Conservation (phyloP, 2,797 vertebrate species). For the Xiphophorus birchmanni region DNA sequence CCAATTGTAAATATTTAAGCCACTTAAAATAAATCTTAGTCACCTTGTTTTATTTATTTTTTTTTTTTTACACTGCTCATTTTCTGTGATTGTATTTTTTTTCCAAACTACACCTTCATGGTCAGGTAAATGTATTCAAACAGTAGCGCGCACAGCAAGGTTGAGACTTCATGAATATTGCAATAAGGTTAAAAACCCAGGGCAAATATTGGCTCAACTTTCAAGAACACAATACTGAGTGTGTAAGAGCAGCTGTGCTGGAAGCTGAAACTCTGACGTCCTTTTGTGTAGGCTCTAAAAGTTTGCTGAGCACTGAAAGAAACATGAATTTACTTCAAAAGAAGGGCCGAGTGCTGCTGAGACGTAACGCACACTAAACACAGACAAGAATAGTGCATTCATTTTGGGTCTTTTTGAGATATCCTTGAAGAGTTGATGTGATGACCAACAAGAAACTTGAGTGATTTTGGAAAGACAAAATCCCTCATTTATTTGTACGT, state of each 20-base stretch:
- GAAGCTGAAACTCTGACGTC: constrained; percentile 10
- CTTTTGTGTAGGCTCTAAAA: constrained; percentile 9
- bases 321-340: constrained; percentile 7
- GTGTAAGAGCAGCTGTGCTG: constrained; percentile 14
- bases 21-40: constrained; percentile 9
- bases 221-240: constrained; percentile 60
- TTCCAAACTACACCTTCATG: constrained; percentile 23
- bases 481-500: neutral
- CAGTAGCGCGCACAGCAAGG: constrained; percentile 28
- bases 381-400: neutral
- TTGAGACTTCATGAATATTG: constrained; percentile 53
- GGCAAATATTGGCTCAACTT: constrained; percentile 61
- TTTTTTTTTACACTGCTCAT: neutral
- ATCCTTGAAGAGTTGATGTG: neutral
- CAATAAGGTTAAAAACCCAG: constrained; percentile 59
- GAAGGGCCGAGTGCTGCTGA: neutral
- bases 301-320: constrained; percentile 3
- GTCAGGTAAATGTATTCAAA: constrained; percentile 33
- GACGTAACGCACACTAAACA: neutral
- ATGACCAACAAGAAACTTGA: neutral
- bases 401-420: neutral
- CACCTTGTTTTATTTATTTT: constrained; percentile 22
- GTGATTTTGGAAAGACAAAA: neutral
- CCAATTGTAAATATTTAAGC: constrained; percentile 18
- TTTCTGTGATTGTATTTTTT: neutral